Evolutionary conservation across 2,113 vertebrate genomes (phyloP).

Genomic region (Tetrao urogallus): DNA sequence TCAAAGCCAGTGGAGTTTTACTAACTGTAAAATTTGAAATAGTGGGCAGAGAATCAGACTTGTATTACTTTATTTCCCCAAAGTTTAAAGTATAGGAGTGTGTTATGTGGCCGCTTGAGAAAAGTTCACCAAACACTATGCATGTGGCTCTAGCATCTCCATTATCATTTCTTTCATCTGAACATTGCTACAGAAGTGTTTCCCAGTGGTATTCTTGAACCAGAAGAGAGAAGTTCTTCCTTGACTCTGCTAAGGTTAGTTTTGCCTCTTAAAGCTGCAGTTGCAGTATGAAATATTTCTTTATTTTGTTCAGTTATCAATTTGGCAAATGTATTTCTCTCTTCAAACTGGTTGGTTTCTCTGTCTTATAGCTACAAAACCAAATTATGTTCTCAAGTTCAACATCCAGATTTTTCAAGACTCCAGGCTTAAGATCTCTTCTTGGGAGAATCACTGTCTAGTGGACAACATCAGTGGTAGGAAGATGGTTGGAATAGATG

Average conservation of each 20-base stretch:
- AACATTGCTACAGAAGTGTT: background rate
- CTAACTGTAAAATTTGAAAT: background rate
- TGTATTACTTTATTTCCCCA: background rate
- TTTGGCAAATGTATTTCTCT: background rate
- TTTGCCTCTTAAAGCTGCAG: background rate
- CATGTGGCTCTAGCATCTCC: background rate
- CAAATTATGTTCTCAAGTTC: fast-evolving
- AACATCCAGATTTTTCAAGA: background rate
- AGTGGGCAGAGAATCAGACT: background rate
- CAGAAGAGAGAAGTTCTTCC: background rate
- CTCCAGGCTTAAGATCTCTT: background rate
- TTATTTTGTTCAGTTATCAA: background rate
- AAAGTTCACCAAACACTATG: background rate
- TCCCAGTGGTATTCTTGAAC: background rate
- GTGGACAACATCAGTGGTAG: no score
- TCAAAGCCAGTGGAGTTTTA: constrained; percentile 33
- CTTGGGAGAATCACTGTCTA: background rate
- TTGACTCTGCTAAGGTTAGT: background rate
- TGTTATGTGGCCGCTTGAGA: background rate
- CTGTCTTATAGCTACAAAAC: background rate
- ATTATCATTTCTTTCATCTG: background rate
- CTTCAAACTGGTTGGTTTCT: background rate
- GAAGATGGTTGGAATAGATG: no score
- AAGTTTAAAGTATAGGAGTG: fast-evolving
- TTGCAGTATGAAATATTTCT: background rate